Evolutionary conservation across 2,113 vertebrate species (phyloP).

Genomic region (Peucedramus taeniatus): DNA sequence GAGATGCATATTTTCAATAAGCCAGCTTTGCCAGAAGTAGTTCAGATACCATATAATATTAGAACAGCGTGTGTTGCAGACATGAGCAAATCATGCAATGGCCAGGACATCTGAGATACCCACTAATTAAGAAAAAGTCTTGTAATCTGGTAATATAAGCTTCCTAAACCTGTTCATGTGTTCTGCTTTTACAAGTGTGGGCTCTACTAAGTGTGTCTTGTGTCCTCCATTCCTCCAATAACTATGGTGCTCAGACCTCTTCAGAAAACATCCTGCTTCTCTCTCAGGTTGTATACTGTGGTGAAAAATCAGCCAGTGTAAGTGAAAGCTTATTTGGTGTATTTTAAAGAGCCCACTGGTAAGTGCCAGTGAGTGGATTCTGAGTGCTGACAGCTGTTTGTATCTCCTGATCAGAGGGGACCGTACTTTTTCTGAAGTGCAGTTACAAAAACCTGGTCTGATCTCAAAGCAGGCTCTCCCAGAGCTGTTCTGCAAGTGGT

Average conservation of each 20-base stretch:
- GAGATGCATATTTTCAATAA: background rate
- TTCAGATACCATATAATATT: fast-evolving
- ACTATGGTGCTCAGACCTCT: background rate
- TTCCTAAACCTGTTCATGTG: fast-evolving
- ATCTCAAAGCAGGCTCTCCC: background rate
- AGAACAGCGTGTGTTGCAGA: background rate
- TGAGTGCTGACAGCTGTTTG: background rate
- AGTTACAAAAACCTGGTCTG: background rate
- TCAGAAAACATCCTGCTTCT: background rate
- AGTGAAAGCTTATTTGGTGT: background rate
- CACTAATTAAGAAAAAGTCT: background rate
- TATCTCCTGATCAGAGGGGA: background rate
- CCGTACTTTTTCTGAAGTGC: background rate
- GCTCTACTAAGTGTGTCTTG: fast-evolving
- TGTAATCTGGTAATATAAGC: background rate
- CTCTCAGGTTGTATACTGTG: background rate
- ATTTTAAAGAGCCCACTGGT: background rate
- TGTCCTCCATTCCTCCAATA: background rate
- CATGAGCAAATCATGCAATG: fast-evolving
- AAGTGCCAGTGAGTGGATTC: too few relatives aligned
- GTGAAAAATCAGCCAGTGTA: background rate
- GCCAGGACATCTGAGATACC: background rate
- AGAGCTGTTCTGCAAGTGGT: background rate
- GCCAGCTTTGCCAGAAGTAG: background rate
- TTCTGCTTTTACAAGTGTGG: background rate